Percentiles rank a stretch among this genome's conserved stretches.
Conservation (phyloP, 2,113 vertebrate species). For the Struthidea cinerea region DNA sequence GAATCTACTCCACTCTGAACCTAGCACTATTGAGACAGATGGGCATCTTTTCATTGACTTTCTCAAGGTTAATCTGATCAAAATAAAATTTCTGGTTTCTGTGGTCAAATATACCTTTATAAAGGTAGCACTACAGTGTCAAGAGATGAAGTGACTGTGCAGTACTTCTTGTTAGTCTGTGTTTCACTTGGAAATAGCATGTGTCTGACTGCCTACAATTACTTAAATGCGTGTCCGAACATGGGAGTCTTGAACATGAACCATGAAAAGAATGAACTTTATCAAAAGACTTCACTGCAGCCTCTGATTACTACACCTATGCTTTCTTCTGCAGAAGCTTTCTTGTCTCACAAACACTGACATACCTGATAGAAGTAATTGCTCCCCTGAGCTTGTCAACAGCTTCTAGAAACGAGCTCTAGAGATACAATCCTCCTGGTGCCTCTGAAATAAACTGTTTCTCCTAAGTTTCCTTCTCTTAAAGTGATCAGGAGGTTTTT, state of each 20-base stretch:
- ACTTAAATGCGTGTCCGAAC: not conserved
- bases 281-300: not conserved
- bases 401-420: not conserved
- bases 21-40: not conserved
- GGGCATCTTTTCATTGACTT: not conserved
- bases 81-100: not conserved
- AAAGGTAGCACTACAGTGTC: not conserved
- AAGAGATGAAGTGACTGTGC: not conserved
- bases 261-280: not conserved
- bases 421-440: not conserved
- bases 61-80: not conserved
- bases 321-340: not conserved
- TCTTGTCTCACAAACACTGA: constrained; percentile 2
- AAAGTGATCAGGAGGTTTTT: not conserved
- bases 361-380: constrained; percentile 1
- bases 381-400: constrained; percentile 17
- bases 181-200: not conserved
- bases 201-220: not conserved
- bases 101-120: not conserved
- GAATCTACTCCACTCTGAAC: not conserved
- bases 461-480: not conserved
- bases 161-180: not conserved
- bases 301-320: not conserved
- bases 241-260: not conserved
- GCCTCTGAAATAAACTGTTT: not conserved